Base-by-base conservation (phyloP, 2,797 vertebrate genomes). In the Phaenicophaeus curvirostris region DNA sequence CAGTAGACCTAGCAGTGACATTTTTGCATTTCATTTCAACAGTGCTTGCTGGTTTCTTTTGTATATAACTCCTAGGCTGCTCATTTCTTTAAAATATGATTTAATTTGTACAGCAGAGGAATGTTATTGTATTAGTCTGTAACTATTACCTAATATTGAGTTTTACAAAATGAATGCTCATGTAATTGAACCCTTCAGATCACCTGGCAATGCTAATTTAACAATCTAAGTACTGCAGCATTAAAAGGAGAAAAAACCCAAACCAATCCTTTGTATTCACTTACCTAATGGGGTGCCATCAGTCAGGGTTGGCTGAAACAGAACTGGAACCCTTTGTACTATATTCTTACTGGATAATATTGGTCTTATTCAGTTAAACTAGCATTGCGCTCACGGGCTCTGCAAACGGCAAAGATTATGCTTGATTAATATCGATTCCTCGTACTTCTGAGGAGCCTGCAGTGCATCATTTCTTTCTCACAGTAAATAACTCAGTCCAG, bases 91-190 rank as follows among this genome's bases (percentile, higher is more conserved):
- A 98, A 98, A 97, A 98, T 97, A 98, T 98, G 98, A 98, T 98
- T 98, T 98, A 98, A 98, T 98, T 98, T 99, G 98, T 99, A 98
- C 99, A 99, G 98, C 98, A 97, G 98, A 98, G 98, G 98, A 99
- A 99, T 98, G 98, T 99, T 98, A 97, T 98, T 98, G 98, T 98
- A 98, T 98, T 98, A 98, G 98, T 98, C 98, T 98, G 97, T 98
- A 98, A 98, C 98, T 98, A 98, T 98, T 98, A 98, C 98, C 98
- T 98, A 97, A 98, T 98, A 97, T 95, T 98, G 97, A 98, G 96
- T 97, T 98, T 97, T 97, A 97, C 98, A 97, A 97, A 97, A 97
- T 97, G 97, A 98, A 98, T 98, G 97, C 97, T 98, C 97, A 95
- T 97, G 97, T 98, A 98, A 98, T 98, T 98, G 97, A 98, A 97